phyloP scores from a whole-genome alignment of 2,888 invertebrate species.

The Pyrochroa serraticornis region DNA sequence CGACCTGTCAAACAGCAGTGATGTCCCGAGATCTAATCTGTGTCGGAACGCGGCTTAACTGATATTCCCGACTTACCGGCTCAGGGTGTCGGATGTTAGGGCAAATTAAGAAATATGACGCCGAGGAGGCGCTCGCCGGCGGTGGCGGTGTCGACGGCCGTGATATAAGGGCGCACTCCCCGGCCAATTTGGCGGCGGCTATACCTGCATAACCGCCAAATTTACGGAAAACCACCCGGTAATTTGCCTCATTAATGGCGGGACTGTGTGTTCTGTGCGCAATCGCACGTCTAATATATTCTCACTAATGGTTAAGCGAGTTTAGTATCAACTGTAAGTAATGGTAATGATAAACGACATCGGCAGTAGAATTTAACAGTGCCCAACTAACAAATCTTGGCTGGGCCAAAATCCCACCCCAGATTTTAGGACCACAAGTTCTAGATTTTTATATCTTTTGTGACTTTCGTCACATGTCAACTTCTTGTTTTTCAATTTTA shows the following conservation, averaged over 20 bases:
- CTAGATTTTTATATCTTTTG: too few relatives aligned
- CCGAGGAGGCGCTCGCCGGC: constrained; percentile 6
- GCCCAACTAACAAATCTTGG: too few relatives aligned
- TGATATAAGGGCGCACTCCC: constrained; percentile 7
- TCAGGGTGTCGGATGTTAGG: constrained; percentile 14
- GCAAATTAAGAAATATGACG: constrained; percentile 31
- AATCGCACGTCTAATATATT: too few relatives aligned
- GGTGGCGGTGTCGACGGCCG: background rate
- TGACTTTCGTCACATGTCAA: too few relatives aligned
- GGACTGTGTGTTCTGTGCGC: too few relatives aligned
- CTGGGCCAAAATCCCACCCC: too few relatives aligned
- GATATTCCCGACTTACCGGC: constrained; percentile 14
- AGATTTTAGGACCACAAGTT: too few relatives aligned
- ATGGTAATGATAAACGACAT: too few relatives aligned
- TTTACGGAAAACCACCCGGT: background rate
- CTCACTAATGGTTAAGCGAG: too few relatives aligned
- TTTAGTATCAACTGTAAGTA: too few relatives aligned
- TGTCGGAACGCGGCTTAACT: constrained; percentile 18
- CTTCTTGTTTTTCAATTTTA: too few relatives aligned
- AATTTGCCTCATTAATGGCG: constrained; percentile 2
- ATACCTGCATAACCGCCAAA: constrained; percentile 6
- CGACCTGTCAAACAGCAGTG: constrained; percentile 21
- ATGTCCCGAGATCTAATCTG: constrained; percentile 29
- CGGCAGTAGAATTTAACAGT: too few relatives aligned
- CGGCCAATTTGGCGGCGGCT: constrained; percentile 4